Base-by-base conservation (phyloP, 2,113 vertebrate genomes). In the Eurypyga helias region DNA sequence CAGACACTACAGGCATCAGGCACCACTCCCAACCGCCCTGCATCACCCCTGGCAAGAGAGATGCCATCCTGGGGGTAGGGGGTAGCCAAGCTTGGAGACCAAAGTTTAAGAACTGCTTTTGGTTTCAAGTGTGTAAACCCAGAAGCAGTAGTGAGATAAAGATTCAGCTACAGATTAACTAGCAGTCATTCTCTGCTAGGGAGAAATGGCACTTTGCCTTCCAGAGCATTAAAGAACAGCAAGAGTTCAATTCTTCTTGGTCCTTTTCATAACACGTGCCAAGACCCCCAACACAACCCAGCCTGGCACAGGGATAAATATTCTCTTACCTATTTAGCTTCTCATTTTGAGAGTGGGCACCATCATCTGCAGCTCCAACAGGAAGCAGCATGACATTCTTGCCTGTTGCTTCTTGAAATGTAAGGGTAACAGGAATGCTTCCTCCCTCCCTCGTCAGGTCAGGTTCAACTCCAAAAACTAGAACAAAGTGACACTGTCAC, bases 291-390 rank as follows among this genome's bases (percentile, higher is more conserved):
- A 36, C 8, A 71, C 31, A 62, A 36, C n/a, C 60, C 43, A 89
- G 13, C 4, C n/a, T 13, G 1, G 5, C 8, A 61, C 2, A 54
- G 19, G 10, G 11, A 31, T n/a, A 81, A 29, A 24, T 48, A 20
- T 43, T 79, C 14, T 76, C 75, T 96, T 97, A 99, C 99, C 99
- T 98, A 97, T 99, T 99, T 76, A 99, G 71, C 89, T 99, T 99
- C 90, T 99, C 99, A 45, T 99, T 99, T 97, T 99, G 99, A 25
- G 99, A 99, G 96, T 99, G 99, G 33, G 99, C 99, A 1, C 99
- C 99, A 11, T 99, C 99, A 31, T 99, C 99, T 3, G 99, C 98
- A 16, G 99, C 99, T 21, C 99, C 99, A 36, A 99, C 72, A 9
- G 99, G 99, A 83, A 99, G 98, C 79, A 99, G 97, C 99, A 99